Evolutionary conservation across 2,888 invertebrate genomes (phyloP), one percentile per base, ranked within the genome.

Genomic region (Nycteola revayana): DNA sequence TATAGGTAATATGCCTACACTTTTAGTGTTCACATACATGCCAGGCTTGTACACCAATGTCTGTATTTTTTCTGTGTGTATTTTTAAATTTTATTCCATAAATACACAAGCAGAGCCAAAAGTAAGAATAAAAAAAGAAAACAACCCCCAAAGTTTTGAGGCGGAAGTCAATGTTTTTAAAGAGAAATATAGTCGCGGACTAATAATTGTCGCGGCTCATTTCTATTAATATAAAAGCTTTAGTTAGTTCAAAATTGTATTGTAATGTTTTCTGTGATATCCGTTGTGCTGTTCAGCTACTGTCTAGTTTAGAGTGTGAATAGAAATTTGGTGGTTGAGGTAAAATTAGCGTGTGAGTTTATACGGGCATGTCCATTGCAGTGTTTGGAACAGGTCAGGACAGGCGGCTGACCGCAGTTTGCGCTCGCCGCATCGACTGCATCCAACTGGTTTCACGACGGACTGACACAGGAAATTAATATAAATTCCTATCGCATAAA

Each of bases 401-500:
- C 75, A 72, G 75, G 64, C 72, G 64, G 67, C 61, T 55, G 66
- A 81, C 80, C 84, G 77, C 83, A 81, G 71, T 76, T 79, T 73
- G 73, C 68, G 66, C 63, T 66, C 46, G 69, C 73, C 74, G 63
- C 79, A 73, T 74, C 66, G 67, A 77, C 75, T 79, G 75, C 72
- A 69, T 62, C 82, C 72, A 81, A 76, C 81, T 78, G 79, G 63
- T 64, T 69, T 66, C 63, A 75, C 64, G 57, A 42, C 65, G 48
- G 66, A 66, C 70, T 72, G 70, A 73, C 75, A 78, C 80, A 81
- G 85, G 83, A 85, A 86, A 85, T 85, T 83, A 85, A 85, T 86
- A 85, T 82, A 82, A 85, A 85, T 84, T 83, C 78, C 75, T 73
- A 80, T 81, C 73, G 76, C 82, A 78, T 75, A 75, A 75, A 79